phyloP scores from a whole-genome alignment of 2,113 vertebrate species.

The Phoenicopterus ruber region DNA sequence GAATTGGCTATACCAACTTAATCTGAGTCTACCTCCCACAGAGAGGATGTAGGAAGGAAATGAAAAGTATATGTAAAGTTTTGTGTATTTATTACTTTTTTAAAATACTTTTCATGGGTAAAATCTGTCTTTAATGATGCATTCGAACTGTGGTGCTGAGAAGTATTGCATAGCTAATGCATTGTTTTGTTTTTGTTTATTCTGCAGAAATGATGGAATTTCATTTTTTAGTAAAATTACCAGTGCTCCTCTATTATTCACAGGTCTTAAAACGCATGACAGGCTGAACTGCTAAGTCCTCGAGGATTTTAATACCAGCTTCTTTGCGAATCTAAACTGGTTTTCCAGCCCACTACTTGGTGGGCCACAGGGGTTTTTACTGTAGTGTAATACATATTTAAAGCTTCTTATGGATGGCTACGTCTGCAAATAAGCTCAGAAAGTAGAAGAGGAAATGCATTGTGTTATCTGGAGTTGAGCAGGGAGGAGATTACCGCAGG shows the following conservation, averaged over 20 bases:
- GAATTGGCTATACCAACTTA: constrained; percentile 23
- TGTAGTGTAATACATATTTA: constrained; percentile 50
- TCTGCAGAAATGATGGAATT: constrained; percentile 76
- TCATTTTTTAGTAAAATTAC: constrained; percentile 74
- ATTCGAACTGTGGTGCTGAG: constrained; percentile 55
- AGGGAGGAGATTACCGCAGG: neutral
- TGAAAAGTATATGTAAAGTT: constrained; percentile 50
- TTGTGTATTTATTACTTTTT: constrained; percentile 48
- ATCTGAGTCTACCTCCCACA: constrained; percentile 40
- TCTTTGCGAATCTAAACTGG: constrained; percentile 74
- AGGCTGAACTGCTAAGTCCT: constrained; percentile 45
- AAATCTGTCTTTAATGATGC: constrained; percentile 73
- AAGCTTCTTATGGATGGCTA: constrained; percentile 54
- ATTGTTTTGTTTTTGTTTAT: constrained; percentile 79
- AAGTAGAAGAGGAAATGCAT: neutral
- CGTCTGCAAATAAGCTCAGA: constrained; percentile 47
- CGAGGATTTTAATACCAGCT: constrained; percentile 57
- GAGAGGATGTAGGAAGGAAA: constrained; percentile 51
- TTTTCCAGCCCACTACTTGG: constrained; percentile 72
- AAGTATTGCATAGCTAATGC: constrained; percentile 75
- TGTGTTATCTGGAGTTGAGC: constrained; percentile 2
- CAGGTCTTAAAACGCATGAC: constrained; percentile 64
- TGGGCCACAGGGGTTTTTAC: constrained; percentile 37
- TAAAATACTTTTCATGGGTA: constrained; percentile 67
- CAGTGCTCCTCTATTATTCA: constrained; percentile 63